Percentiles rank a stretch among this genome's conserved stretches.
These are phyloP conservation scores for Brevipalpus yothersi DNA, from an alignment of 1,140 invertebrate genomes.

Conservation along the genomic window DNA sequence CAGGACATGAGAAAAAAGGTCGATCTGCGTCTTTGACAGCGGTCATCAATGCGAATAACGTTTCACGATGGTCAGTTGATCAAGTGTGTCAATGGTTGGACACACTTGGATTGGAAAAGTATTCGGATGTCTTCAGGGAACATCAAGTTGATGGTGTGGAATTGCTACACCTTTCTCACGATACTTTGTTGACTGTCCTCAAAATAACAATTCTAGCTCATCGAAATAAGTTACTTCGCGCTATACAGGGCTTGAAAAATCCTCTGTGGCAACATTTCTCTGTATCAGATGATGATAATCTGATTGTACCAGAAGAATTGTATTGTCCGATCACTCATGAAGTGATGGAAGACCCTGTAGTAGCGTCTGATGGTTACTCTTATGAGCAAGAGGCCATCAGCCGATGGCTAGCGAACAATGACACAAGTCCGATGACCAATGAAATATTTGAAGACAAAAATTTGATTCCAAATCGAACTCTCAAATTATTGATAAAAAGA, in stretches of 20 bases:
- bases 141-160: constrained; percentile 31
- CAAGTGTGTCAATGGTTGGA: constrained; percentile 35
- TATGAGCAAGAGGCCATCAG: constrained; percentile 46
- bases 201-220: constrained; percentile 21
- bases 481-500: constrained; percentile 12
- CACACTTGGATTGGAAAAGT: constrained; percentile 27
- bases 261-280: constrained; percentile 13
- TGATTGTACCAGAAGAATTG: constrained; percentile 28
- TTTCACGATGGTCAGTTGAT: constrained; percentile 27
- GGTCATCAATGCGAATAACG: constrained; percentile 18
- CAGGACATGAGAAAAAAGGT: constrained; percentile 4
- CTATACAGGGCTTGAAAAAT: constrained; percentile 12
- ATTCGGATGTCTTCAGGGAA: constrained; percentile 23
- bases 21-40: constrained; percentile 9
- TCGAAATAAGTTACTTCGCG: constrained; percentile 23
- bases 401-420: constrained; percentile 43
- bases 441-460: constrained; percentile 28
- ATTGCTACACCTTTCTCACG: constrained; percentile 27
- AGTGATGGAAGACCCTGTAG: constrained; percentile 48
- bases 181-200: constrained; percentile 26
- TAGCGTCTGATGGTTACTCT: constrained; percentile 44
- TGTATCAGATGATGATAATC: constrained; percentile 5
- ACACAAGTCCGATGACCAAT: constrained; percentile 50
- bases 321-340: constrained; percentile 58
- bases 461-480: constrained; percentile 27